These are phyloP conservation scores for Neostethus bicornis DNA, from an alignment of 2,797 vertebrate species.

Conservation along the genomic window DNA sequence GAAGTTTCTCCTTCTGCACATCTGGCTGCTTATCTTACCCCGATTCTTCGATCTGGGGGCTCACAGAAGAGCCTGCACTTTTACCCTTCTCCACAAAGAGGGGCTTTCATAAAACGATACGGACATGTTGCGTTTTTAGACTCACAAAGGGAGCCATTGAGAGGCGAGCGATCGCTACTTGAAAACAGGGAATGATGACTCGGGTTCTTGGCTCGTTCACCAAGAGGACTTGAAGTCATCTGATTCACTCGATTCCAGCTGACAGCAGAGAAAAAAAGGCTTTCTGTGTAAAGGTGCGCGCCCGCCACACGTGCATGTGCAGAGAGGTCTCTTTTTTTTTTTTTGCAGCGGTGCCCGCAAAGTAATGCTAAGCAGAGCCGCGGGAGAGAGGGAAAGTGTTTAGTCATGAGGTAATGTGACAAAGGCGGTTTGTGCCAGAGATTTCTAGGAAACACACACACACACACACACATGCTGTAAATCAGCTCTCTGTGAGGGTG, in stretches of 20 bases:
- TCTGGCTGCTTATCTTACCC: not conserved
- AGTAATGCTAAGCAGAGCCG: constrained; percentile 64
- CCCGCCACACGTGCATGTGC: constrained; percentile 18
- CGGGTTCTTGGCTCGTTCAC: constrained; percentile 47
- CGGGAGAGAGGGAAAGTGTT: constrained; percentile 71
- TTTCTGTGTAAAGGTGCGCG: constrained; percentile 44
- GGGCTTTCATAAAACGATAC: constrained; percentile 65
- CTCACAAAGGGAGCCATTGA: constrained; percentile 68
- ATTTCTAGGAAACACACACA: constrained; percentile 80
- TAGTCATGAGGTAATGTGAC: constrained; percentile 77
- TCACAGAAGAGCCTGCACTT: constrained; percentile 28
- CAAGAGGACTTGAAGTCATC: constrained; percentile 51
- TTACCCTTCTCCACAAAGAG: constrained; percentile 56
- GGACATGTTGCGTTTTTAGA: constrained; percentile 60
- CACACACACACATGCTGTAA: constrained; percentile 74
- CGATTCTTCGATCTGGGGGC: constrained; percentile 11
- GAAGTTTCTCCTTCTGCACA: not conserved
- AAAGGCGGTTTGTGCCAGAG: constrained; percentile 67
- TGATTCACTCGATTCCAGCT: constrained; percentile 47
- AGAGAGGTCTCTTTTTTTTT: too few relatives aligned
- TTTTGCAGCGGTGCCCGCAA: constrained; percentile 28
- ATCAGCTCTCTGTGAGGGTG: constrained; percentile 46
- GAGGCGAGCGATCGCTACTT: constrained; percentile 48
- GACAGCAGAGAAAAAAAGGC: constrained; percentile 18
- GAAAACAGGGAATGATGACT: constrained; percentile 64